Conservation (phyloP, 2,888 invertebrate genomes). For the Apotomis turbidana region DNA sequence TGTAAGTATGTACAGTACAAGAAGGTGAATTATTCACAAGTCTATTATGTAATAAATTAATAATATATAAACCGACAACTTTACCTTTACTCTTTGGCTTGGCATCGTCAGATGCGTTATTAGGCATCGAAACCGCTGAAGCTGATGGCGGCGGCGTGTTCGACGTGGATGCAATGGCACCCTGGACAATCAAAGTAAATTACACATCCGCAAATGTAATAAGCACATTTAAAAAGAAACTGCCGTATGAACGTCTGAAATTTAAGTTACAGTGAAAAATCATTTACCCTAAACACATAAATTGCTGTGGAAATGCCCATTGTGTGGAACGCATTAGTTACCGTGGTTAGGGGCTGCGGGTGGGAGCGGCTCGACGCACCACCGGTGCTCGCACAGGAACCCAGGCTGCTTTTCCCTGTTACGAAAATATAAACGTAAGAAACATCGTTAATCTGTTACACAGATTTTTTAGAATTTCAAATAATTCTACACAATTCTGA, state of each 20-base stretch:
- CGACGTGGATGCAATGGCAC: conserved; percentile 80
- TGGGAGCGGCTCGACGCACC: conserved; percentile 81
- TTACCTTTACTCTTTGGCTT: conserved; percentile 79
- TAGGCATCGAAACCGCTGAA: conserved; percentile 75
- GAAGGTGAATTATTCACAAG: no score
- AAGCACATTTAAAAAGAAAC: conserved; percentile 8
- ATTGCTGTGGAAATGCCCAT: no score
- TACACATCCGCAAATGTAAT: not conserved
- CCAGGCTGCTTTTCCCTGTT: conserved; percentile 85
- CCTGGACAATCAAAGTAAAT: conserved; percentile 54
- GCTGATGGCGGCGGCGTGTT: conserved; percentile 77
- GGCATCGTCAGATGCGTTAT: conserved; percentile 72
- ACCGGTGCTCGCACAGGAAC: conserved; percentile 87
- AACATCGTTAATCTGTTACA: no score
- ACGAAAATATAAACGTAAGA: conserved; percentile 17
- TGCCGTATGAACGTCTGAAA: no score
- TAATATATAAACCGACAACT: not conserved
- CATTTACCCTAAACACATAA: no score
- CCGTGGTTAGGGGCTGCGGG: conserved; percentile 79
- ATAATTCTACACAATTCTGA: no score
- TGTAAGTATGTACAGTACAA: no score
- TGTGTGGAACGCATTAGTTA: conserved; percentile 45
- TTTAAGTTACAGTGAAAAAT: no score
- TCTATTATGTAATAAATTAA: not conserved
- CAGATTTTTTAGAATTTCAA: no score